A percentile compares a stretch with the other conserved stretches of the same genome.
Conservation (phyloP, 2,888 invertebrate genomes). For the Tubulanus polymorphus region DNA sequence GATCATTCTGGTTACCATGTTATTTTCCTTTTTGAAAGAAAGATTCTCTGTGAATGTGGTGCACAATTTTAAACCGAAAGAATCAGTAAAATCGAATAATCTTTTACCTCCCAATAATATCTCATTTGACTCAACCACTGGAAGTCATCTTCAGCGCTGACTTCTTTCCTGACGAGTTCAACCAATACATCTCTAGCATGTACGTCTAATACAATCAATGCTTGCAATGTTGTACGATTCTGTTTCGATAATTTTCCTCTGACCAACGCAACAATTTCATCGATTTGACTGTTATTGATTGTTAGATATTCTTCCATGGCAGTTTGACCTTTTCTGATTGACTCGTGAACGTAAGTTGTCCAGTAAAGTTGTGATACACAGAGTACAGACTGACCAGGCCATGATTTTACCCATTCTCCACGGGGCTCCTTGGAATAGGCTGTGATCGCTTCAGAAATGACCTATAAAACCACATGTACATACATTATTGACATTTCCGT, state of each 20-base stretch:
- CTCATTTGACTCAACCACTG: conserved; percentile 55
- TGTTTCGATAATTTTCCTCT: conserved; percentile 55
- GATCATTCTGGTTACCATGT: conserved; percentile 55
- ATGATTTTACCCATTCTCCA: conserved; percentile 53
- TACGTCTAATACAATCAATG: conserved; percentile 70
- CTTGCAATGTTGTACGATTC: conserved; percentile 53
- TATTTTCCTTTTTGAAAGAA: conserved; percentile 40
- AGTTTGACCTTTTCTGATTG: conserved; percentile 36
- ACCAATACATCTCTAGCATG: conserved; percentile 54
- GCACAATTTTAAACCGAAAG: no score
- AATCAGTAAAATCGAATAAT: no score
- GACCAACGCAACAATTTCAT: conserved; percentile 77
- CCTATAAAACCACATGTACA: conserved; percentile 29
- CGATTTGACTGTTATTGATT: conserved; percentile 72
- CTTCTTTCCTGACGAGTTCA: conserved; percentile 36
- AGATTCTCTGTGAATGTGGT: no score
- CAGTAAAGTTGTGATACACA: conserved; percentile 51
- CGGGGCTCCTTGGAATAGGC: conserved; percentile 64
- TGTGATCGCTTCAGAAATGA: conserved; percentile 64
- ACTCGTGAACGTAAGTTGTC: conserved; percentile 51
- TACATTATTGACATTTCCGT: neutral
- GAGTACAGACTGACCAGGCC: conserved; percentile 57
- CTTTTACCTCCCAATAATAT: conserved; percentile 55
- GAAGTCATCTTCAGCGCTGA: conserved; percentile 53
- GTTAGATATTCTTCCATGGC: conserved; percentile 64